These are phyloP conservation scores for Phoebastria nigripes DNA, from an alignment of 2,797 vertebrate species.

Conservation along the genomic window DNA sequence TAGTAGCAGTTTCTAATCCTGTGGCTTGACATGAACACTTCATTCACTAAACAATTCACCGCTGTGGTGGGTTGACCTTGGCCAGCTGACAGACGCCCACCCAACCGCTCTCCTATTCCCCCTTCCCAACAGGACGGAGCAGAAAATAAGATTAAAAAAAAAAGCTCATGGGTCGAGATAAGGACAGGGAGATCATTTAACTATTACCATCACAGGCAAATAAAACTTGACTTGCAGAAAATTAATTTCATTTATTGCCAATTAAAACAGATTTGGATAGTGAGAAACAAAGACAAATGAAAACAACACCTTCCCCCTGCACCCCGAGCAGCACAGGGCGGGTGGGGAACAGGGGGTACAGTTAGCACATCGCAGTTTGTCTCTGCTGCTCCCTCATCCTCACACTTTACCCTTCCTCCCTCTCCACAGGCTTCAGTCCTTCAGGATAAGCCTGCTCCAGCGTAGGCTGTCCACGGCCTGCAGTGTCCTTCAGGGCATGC, in stretches of 20 bases:
- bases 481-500: not conserved
- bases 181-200: not conserved
- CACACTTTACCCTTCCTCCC: not conserved
- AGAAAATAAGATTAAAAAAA: not conserved
- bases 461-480: not conserved
- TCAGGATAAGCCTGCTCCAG: not conserved
- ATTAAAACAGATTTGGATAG: not conserved
- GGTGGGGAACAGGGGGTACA: rapidly evolving
- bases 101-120: not conserved
- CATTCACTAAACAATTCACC: not conserved
- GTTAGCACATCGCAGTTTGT: not conserved
- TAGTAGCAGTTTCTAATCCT: not conserved
- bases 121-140: not conserved
- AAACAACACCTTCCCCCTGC: not conserved
- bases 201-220: not conserved
- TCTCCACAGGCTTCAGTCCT: not conserved
- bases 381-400: not conserved
- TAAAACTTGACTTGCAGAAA: not conserved
- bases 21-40: not conserved
- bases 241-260: not conserved
- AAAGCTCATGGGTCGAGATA: not conserved
- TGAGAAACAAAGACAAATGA: not conserved
- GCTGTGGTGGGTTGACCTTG: not conserved
- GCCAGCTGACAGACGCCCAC: not conserved
- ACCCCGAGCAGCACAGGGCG: rapidly evolving